Evolutionary conservation across 2,888 invertebrate species (phyloP).

Genomic region (Drosophila acutilabella): DNA sequence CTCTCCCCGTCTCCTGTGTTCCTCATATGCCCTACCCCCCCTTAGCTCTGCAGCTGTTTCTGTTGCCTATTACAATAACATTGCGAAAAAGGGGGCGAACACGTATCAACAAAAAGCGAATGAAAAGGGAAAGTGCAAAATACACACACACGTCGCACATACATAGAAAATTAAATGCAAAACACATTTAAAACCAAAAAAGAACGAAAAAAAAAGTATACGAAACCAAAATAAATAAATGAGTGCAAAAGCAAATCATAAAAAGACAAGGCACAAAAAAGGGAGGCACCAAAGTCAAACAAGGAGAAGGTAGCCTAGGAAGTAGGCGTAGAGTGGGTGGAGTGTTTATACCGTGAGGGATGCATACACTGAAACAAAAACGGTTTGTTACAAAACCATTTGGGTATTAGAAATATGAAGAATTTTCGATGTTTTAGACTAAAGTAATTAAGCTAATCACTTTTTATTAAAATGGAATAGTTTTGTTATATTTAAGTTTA

Average conservation of each 20-base stretch:
- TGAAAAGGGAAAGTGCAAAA: slow-evolving; percentile 66
- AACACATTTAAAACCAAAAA: slow-evolving; percentile 48
- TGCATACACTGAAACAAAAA: too few relatives aligned
- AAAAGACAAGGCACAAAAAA: slow-evolving; percentile 31
- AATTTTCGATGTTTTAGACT: too few relatives aligned
- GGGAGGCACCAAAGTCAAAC: not conserved
- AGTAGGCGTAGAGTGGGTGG: not conserved
- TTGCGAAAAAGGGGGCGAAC: slow-evolving; percentile 30
- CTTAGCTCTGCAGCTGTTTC: slow-evolving; percentile 1
- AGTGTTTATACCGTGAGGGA: too few relatives aligned
- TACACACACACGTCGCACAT: slow-evolving; percentile 16
- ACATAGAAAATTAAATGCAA: slow-evolving; percentile 61
- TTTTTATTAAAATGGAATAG: too few relatives aligned
- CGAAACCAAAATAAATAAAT: slow-evolving; percentile 58
- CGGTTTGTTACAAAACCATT: too few relatives aligned
- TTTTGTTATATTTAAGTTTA: too few relatives aligned
- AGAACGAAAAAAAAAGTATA: slow-evolving; percentile 10
- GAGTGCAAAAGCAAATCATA: slow-evolving; percentile 61
- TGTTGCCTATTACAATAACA: slow-evolving; percentile 21
- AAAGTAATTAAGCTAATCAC: too few relatives aligned
- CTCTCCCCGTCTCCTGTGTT: not conserved
- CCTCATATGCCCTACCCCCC: too few relatives aligned
- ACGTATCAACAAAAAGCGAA: slow-evolving; percentile 40
- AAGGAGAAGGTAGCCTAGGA: not conserved
- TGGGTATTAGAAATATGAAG: too few relatives aligned